These are phyloP conservation scores for Polypedilum vanderplanki DNA, from an alignment of 1,140 invertebrate genomes.

Conservation along the genomic window DNA sequence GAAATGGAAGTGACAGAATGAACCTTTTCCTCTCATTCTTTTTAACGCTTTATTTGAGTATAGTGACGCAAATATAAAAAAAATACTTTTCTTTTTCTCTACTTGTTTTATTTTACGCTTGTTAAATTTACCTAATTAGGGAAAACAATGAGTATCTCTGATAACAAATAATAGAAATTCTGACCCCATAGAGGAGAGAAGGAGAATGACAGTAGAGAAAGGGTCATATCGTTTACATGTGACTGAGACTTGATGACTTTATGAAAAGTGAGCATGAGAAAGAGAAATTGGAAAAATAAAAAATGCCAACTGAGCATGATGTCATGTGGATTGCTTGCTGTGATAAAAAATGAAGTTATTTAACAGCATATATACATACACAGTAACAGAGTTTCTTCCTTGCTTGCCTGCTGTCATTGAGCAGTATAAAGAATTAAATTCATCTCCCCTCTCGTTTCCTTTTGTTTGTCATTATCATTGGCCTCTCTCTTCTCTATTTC, in stretches of 20 bases:
- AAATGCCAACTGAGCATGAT: conserved; percentile 24
- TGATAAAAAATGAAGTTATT: conserved; percentile 29
- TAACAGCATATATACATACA: conserved; percentile 17
- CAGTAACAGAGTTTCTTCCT: background rate
- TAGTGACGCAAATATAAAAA: background rate
- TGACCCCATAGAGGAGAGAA: too few relatives aligned
- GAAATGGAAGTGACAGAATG: conserved; percentile 17
- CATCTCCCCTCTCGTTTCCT: background rate
- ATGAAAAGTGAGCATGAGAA: background rate
- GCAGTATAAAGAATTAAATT: background rate
- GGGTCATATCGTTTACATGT: background rate
- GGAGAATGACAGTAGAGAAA: background rate
- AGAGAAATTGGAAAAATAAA: background rate
- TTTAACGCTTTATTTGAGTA: background rate
- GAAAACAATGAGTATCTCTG: too few relatives aligned
- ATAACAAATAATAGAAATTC: too few relatives aligned
- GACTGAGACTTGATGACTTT: background rate
- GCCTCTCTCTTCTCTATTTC: background rate
- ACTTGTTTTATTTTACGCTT: too few relatives aligned
- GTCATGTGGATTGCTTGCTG: conserved; percentile 24
- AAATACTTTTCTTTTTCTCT: too few relatives aligned
- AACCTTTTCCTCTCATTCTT: background rate
- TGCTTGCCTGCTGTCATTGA: background rate
- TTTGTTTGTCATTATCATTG: background rate
- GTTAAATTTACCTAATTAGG: too few relatives aligned